Evolutionary conservation across 1,140 invertebrate genomes (phyloP), one percentile per base, ranked within the genome.

Genomic region (Periplaneta americana): DNA sequence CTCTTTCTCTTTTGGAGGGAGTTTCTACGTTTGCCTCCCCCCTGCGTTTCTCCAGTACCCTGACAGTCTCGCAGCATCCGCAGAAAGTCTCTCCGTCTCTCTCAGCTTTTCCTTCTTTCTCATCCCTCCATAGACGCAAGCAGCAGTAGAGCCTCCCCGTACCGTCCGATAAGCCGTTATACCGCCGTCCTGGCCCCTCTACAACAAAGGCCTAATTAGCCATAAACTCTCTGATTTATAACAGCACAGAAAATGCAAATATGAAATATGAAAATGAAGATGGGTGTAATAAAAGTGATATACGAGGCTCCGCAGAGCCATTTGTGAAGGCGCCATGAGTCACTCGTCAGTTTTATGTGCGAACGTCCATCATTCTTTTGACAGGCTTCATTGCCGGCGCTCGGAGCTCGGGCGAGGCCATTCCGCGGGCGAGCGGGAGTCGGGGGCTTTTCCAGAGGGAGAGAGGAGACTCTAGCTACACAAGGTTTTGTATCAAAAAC

Each of bases 181-280:
- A 36, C 76, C 85, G 83, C 86, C 84, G 83, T 85, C 85, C 84
- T 84, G 84, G 86, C 86, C 85, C 86, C 87, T 85, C 86, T 82
- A 82, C 84, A 86, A 90, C 89, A 91, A 91, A 90, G 89, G 90
- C 90, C 91, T 92, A 92, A 92, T 92, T 92, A 92, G 91, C 91
- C 91, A 91, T 92, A 91, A 92, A 91, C 90, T 90, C 88, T 87
- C 88, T 91, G 91, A 91, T 91, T 91, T 91, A 91, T 91, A 91
- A 90, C 90, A 87, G 89, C 87, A 82, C 82, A 86, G 86, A 87
- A 88, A 88, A 88, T 93, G 92, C 92, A 93, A 93, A 93, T 93
- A 93, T 93, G 92, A 93, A 93, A 93, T 93, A 93, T 93, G 92
- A 93, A 93, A 93, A 93, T 93, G 92, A 93, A 93, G 92, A 93